Conservation (phyloP, 2,888 invertebrate species). For the Drosophila quinaria region DNA sequence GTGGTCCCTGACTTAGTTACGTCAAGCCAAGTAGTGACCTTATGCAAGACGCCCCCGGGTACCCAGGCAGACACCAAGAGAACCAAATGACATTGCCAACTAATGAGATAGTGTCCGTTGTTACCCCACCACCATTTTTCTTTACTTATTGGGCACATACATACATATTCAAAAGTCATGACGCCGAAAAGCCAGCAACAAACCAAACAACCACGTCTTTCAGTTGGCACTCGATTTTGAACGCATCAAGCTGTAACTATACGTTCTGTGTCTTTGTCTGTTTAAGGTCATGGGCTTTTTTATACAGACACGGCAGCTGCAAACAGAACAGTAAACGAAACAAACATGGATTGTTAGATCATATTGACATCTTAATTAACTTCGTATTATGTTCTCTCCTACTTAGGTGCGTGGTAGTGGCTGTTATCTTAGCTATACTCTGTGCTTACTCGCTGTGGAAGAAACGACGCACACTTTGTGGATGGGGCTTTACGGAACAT, state of each 20-base stretch:
- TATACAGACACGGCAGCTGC: constrained; percentile 73
- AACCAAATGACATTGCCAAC: constrained; percentile 74
- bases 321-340: constrained; percentile 68
- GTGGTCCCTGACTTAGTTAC: constrained; percentile 65
- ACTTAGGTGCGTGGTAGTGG: constrained; percentile 89
- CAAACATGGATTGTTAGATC: neutral
- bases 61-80: constrained; percentile 37
- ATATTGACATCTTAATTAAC: neutral
- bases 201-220: constrained; percentile 21
- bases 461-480: constrained; percentile 86
- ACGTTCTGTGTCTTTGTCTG: neutral
- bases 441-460: constrained; percentile 90
- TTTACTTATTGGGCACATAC: constrained; percentile 41
- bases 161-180: constrained; percentile 75
- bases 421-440: constrained; percentile 89
- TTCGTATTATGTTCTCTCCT: neutral
- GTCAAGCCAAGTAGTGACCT: constrained; percentile 72
- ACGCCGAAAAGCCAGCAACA: constrained; percentile 62
- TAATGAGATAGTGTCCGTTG: constrained; percentile 63
- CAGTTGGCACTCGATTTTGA: constrained; percentile 74
- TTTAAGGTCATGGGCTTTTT: constrained; percentile 68
- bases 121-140: neutral
- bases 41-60: constrained; percentile 63
- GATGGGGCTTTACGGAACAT: constrained; percentile 87
- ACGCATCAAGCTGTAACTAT: constrained; percentile 43